Percentiles rank a stretch among this genome's conserved stretches.
These are phyloP conservation scores for Ditylenchus dipsaci DNA, from an alignment of 1,140 invertebrate genomes.

Conservation along the genomic window DNA sequence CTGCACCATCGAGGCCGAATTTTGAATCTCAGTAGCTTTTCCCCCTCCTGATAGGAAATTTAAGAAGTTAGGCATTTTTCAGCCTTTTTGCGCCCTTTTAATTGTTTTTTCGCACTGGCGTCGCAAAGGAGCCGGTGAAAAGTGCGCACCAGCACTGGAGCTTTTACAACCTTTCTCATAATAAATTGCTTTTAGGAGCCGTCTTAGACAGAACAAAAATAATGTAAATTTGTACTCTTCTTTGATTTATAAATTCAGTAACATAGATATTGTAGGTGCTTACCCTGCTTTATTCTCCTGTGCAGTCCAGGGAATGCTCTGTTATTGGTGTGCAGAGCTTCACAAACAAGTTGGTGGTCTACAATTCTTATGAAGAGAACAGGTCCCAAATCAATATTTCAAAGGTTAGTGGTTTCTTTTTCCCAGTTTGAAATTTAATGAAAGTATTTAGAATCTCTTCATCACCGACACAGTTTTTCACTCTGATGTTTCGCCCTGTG, in stretches of 20 bases:
- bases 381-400: background rate
- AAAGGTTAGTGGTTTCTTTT: no score
- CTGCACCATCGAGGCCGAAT: no score
- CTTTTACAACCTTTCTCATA: no score
- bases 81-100: no score
- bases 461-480: slow-evolving; percentile 25
- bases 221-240: slow-evolving; percentile 5
- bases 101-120: background rate
- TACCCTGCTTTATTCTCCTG: slow-evolving; percentile 8
- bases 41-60: no score
- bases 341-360: slow-evolving; percentile 9
- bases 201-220: slow-evolving; percentile 23
- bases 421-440: no score
- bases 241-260: no score
- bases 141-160: no score
- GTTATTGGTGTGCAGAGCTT: slow-evolving; percentile 3
- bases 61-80: no score
- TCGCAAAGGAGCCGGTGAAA: background rate
- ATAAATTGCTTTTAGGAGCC: slow-evolving; percentile 17
- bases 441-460: slow-evolving; percentile 18
- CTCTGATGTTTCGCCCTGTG: slow-evolving; percentile 13
- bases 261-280: background rate
- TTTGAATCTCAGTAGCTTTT: no score
- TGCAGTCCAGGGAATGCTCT: background rate
- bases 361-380: slow-evolving; percentile 10